phyloP scores from a whole-genome alignment of 2,113 vertebrate species.

The Capricornis sumatraensis region DNA sequence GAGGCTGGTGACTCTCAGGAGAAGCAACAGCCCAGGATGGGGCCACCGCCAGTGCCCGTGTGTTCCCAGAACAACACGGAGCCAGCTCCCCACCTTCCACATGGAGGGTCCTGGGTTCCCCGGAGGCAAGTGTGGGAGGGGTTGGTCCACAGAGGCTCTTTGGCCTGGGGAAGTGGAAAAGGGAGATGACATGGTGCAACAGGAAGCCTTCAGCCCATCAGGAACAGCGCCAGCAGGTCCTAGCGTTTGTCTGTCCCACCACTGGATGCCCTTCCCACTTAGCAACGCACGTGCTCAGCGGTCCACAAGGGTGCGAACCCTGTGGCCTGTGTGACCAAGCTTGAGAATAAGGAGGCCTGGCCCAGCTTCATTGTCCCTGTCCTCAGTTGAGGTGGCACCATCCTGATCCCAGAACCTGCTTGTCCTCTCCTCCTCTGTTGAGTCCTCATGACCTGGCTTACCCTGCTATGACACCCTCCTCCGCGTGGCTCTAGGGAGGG shows the following conservation, averaged over 20 bases:
- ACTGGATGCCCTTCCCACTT: background rate
- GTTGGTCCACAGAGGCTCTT: background rate
- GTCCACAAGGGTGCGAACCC: background rate
- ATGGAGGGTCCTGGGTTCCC: background rate
- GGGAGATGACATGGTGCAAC: background rate
- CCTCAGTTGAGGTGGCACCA: background rate
- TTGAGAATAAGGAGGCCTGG: background rate
- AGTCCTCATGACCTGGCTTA: background rate
- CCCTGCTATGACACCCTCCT: background rate
- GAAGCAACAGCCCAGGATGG: too few relatives aligned
- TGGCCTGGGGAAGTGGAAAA: too few relatives aligned
- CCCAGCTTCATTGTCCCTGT: rapidly evolving
- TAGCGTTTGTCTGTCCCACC: rapidly evolving
- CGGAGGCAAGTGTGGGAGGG: background rate
- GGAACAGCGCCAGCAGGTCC: background rate
- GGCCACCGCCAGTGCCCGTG: rapidly evolving
- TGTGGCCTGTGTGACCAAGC: background rate
- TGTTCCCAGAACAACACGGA: background rate
- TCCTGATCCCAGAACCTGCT: background rate
- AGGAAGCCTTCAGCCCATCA: background rate
- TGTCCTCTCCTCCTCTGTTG: rapidly evolving
- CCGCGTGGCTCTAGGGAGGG: rapidly evolving
- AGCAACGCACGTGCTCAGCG: background rate
- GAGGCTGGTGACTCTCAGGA: background rate
- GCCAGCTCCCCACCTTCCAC: background rate